Conservation (phyloP, 2,888 invertebrate species). For the Nebria brevicollis region DNA sequence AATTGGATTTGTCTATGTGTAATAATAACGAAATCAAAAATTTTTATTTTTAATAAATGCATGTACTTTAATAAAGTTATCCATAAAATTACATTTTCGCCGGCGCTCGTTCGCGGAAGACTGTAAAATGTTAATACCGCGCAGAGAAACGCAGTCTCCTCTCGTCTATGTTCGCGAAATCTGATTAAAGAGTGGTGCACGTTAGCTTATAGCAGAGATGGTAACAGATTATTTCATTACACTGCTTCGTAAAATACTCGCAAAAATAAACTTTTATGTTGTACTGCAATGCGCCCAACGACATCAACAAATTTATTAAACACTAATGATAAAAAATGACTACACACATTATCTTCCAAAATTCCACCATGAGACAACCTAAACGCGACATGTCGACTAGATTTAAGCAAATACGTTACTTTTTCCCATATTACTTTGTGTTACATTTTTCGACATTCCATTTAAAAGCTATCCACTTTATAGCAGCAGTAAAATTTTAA, state of each 20-base stretch:
- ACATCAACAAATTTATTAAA: constrained; percentile 26
- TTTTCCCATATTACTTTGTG: too few species aligned
- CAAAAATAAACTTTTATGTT: constrained; percentile 20
- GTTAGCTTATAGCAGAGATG: constrained; percentile 4
- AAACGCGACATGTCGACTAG: too few species aligned
- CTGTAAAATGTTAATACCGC: constrained; percentile 18
- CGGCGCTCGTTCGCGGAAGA: background rate
- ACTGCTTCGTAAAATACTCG: constrained; percentile 12
- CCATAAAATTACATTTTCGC: constrained; percentile 10
- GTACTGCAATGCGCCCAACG: constrained; percentile 11
- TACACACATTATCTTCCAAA: background rate
- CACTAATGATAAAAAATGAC: constrained; percentile 23
- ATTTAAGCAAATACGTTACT: too few species aligned
- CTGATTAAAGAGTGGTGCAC: constrained; percentile 29
- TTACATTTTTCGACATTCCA: too few species aligned
- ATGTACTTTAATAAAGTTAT: constrained; percentile 20
- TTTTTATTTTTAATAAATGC: background rate
- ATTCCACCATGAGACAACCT: background rate
- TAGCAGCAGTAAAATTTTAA: too few species aligned
- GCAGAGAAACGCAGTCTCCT: background rate
- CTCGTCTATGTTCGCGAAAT: background rate
- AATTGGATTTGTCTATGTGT: too few species aligned
- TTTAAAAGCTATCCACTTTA: too few species aligned
- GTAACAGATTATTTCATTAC: constrained; percentile 40
- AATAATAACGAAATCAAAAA: too few species aligned